These are phyloP conservation scores for Dichetophora obliterata DNA, from an alignment of 2,888 invertebrate genomes.

Conservation along the genomic window DNA sequence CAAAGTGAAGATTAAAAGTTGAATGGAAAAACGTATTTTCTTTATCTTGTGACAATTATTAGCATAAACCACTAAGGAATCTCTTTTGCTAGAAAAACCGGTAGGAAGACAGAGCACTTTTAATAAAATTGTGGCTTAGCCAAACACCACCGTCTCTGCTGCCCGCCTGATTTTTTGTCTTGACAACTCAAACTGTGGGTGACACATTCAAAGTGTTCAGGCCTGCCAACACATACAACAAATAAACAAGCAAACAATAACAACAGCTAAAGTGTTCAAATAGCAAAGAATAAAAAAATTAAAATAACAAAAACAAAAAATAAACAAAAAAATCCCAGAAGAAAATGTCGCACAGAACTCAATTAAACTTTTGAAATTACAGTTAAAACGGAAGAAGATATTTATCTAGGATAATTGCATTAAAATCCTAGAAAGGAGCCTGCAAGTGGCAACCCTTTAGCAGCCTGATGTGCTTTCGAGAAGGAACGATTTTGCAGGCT, in stretches of 20 bases:
- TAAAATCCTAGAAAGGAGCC: constrained; percentile 57
- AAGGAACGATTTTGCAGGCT: constrained; percentile 2
- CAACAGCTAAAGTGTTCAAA: constrained; percentile 9
- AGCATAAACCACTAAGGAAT: constrained; percentile 56
- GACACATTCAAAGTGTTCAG: constrained; percentile 33
- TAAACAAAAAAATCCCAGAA: constrained; percentile 42
- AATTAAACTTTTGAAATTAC: constrained; percentile 70
- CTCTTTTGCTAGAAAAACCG: constrained; percentile 30
- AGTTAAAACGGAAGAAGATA: constrained; percentile 68
- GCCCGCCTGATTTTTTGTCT: constrained; percentile 31
- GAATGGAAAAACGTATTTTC: constrained; percentile 24
- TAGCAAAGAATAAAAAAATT: constrained; percentile 24
- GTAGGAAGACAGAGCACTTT: constrained; percentile 47
- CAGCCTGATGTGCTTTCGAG: background rate
- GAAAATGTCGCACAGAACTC: constrained; percentile 61
- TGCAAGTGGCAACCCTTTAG: constrained; percentile 25
- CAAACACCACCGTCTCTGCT: background rate
- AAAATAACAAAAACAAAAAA: constrained; percentile 40
- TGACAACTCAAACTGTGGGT: constrained; percentile 30
- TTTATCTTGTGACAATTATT: constrained; percentile 53
- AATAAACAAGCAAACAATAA: constrained; percentile 12
- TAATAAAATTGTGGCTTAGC: constrained; percentile 48
- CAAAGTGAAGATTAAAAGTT: constrained; percentile 37
- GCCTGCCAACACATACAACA: background rate
- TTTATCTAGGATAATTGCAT: constrained; percentile 69